Evolutionary conservation across 2,113 vertebrate genomes (phyloP).

Genomic region (Nothobranchius kuhntae): DNA sequence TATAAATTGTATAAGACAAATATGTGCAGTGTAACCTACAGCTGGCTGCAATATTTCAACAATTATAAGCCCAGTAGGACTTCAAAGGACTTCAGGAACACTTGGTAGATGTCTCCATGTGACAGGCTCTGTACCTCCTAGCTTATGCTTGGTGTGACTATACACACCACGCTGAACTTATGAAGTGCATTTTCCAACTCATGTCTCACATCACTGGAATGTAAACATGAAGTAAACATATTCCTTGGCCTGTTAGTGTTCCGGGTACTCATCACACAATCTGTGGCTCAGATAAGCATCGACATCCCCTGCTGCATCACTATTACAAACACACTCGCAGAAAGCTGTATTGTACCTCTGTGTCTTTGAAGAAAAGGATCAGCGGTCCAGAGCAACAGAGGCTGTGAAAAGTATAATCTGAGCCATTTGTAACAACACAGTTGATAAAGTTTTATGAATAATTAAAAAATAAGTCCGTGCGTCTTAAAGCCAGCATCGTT

Average conservation of each 20-base stretch:
- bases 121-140: constrained; percentile 60
- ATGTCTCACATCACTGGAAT: constrained; percentile 69
- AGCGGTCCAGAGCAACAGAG: constrained; percentile 45
- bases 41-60: constrained; percentile 52
- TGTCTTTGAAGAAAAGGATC: constrained; percentile 35
- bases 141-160: constrained; percentile 49
- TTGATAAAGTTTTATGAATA: constrained; percentile 47
- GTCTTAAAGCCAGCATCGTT: constrained; percentile 49
- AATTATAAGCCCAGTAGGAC: constrained; percentile 62
- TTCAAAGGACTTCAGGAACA: constrained; percentile 51
- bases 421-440: constrained; percentile 65
- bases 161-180: constrained; percentile 51
- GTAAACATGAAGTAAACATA: constrained; percentile 79
- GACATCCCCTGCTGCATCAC: constrained; percentile 58
- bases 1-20: constrained; percentile 74
- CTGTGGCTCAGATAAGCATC: constrained; percentile 69
- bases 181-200: constrained; percentile 57
- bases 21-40: constrained; percentile 50
- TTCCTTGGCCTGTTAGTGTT: constrained; percentile 79
- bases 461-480: constrained; percentile 44
- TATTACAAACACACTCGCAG: constrained; percentile 34
- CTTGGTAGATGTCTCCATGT: constrained; percentile 45
- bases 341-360: constrained; percentile 53
- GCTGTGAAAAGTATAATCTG: constrained; percentile 63
- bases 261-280: constrained; percentile 59